phyloP scores from a whole-genome alignment of 2,888 invertebrate species.

The Nomada lathburiana region DNA sequence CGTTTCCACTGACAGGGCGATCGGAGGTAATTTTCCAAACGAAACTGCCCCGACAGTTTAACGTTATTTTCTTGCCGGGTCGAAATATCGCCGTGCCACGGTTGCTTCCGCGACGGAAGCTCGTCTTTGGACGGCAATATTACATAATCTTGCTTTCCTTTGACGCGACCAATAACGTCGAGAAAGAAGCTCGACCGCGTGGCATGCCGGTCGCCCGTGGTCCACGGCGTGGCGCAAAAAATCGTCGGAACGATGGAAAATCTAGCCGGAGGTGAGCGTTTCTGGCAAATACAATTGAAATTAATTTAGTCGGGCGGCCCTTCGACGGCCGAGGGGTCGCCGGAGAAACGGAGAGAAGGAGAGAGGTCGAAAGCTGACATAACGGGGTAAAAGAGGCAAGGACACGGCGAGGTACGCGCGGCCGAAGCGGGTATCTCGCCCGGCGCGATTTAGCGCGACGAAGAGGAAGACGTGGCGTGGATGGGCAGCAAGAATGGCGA shows the following conservation, averaged over 20 bases:
- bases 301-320: conserved; percentile 72
- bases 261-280: conserved; percentile 55
- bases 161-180: conserved; percentile 38
- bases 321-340: conserved; percentile 13
- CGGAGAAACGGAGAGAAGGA: conserved; percentile 9
- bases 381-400: conserved; percentile 29
- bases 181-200: background rate
- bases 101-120: background rate
- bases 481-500: conserved; percentile 64
- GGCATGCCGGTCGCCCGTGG: background rate
- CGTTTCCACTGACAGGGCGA: background rate
- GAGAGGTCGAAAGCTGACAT: conserved; percentile 20
- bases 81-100: background rate
- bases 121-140: background rate
- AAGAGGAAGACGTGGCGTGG: conserved; percentile 59
- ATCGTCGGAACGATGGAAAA: conserved; percentile 45
- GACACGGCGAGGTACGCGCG: conserved; percentile 10
- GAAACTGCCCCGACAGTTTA: too few relatives aligned
- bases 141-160: conserved; percentile 28
- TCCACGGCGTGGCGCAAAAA: conserved; percentile 25
- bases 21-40: too few relatives aligned
- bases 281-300: conserved; percentile 72
- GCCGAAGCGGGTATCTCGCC: conserved; percentile 53
- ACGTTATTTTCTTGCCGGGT: too few relatives aligned
- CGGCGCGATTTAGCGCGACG: conserved; percentile 31